Conservation (phyloP, 2,797 vertebrate genomes). For the Varecia variegata region DNA sequence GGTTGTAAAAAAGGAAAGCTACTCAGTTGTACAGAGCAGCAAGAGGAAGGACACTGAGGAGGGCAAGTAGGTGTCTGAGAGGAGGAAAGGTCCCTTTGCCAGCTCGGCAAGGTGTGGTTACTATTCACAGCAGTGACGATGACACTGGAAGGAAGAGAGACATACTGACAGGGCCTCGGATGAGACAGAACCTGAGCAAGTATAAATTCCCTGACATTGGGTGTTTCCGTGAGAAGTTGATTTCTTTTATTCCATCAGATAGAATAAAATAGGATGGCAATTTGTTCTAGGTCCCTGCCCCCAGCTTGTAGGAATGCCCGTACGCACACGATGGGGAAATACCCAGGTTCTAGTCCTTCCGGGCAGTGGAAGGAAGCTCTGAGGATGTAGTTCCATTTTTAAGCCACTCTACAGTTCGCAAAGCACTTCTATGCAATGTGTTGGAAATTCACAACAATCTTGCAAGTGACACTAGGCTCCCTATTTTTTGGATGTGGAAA, state of each 20-base stretch:
- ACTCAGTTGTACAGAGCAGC: neutral
- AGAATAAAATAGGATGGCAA: neutral
- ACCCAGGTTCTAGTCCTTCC: neutral
- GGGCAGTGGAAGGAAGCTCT: neutral
- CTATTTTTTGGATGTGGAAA: neutral
- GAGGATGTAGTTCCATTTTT: neutral
- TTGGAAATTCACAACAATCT: neutral
- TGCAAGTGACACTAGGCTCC: neutral
- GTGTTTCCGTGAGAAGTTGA: neutral
- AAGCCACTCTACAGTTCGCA: neutral
- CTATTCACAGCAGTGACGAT: neutral
- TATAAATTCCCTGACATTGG: neutral
- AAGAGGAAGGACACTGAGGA: neutral
- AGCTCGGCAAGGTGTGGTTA: neutral
- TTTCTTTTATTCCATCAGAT: neutral
- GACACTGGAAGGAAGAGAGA: neutral
- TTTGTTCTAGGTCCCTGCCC: neutral
- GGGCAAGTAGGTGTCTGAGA: neutral
- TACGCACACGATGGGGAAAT: neutral
- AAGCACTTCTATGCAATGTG: neutral
- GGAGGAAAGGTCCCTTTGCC: neutral
- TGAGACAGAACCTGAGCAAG: neutral
- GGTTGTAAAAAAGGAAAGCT: neutral
- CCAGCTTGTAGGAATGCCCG: neutral
- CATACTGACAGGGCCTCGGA: neutral